Evolutionary conservation across 2,888 invertebrate species (phyloP), one percentile per base, ranked within the genome.

Genomic region (Apantesis nais): DNA sequence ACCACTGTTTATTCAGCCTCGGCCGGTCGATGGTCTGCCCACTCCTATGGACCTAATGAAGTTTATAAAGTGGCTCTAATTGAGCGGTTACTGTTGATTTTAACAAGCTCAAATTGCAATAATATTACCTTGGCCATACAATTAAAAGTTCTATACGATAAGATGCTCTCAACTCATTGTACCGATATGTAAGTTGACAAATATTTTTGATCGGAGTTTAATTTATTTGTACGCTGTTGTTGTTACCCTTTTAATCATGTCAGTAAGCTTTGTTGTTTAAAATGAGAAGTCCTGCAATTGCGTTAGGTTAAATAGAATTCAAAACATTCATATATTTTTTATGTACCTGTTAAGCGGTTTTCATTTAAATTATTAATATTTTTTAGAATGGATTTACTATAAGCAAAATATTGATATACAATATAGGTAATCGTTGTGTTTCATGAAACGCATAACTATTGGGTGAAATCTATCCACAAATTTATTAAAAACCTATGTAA

Each of bases 21-120:
- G 74, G 66, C 75, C 73, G 74, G 63, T 74, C 71, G 65, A 75
- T 71, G 73, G 65, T 74, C 70, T 61, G 68, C 73, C 69, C 72
- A 48, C 63, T 77, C 66, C 70, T 70, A 73, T 74, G 70, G 72
- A 73, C 74, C 74, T 86, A 84, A 85, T 85, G 79, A 82, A 83
- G 84, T 87, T 88, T 87, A 85, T 83, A 79, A 83, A 85, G 77
- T 82, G 73, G 73, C 77, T 82, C 80, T 84, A 86, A 88, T 88
- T 86, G 84, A 86, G 78, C 85, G 85, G 66, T 80, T 78, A 84
- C 77, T 75, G 75, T 67, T 73, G 61, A 63, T 72, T 79, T 79
- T 70, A 69, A 58, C 52, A 44, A 77, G 84, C 83, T 85, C 79
- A 83, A 82, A 71, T 79, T 79, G 72, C 83, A 76, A 77, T 74